Evolutionary conservation across 2,113 vertebrate species (phyloP).

Genomic region (Oncorhynchus mykiss): DNA sequence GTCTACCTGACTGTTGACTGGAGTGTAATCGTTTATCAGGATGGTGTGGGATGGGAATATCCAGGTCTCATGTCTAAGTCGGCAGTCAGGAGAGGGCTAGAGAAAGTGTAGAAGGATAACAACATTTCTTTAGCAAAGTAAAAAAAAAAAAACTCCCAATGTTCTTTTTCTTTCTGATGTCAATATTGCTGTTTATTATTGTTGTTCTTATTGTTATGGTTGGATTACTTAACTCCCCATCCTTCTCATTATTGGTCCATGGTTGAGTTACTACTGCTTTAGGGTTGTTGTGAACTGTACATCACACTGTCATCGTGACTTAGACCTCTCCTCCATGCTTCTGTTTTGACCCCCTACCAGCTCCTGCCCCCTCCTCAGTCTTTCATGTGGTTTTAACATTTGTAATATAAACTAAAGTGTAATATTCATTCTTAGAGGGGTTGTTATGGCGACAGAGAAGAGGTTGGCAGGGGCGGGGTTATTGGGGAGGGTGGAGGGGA

Average conservation of each 20-base stretch:
- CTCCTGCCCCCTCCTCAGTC: slow-evolving; percentile 35
- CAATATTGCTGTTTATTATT: slow-evolving; percentile 61
- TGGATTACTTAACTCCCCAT: slow-evolving; percentile 57
- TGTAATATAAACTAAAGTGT: slow-evolving; percentile 72
- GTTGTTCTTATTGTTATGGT: slow-evolving; percentile 62
- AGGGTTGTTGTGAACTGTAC: slow-evolving; percentile 58
- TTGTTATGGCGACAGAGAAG: slow-evolving; percentile 49
- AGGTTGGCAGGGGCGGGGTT: slow-evolving; percentile 43
- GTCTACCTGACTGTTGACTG: slow-evolving; percentile 34
- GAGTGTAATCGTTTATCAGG: slow-evolving; percentile 22
- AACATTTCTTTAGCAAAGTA: slow-evolving; percentile 44
- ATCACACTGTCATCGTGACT: slow-evolving; percentile 43
- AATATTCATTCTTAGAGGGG: slow-evolving; percentile 59
- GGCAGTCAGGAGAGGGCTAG: slow-evolving; percentile 17
- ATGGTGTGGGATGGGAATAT: not conserved
- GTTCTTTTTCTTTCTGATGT: slow-evolving; percentile 56
- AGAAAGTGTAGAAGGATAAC: slow-evolving; percentile 31
- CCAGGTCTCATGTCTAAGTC: slow-evolving; percentile 15
- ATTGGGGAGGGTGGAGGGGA: slow-evolving; percentile 23
- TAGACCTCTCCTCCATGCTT: slow-evolving; percentile 32
- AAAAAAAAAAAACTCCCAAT: slow-evolving; percentile 8
- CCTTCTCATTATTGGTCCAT: slow-evolving; percentile 58
- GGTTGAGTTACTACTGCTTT: slow-evolving; percentile 58
- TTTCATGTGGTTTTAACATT: slow-evolving; percentile 59
- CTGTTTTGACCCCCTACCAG: slow-evolving; percentile 22